These are phyloP conservation scores for Melanotaenia maccullochi DNA, from an alignment of 2,797 vertebrate species.

Conservation along the genomic window DNA sequence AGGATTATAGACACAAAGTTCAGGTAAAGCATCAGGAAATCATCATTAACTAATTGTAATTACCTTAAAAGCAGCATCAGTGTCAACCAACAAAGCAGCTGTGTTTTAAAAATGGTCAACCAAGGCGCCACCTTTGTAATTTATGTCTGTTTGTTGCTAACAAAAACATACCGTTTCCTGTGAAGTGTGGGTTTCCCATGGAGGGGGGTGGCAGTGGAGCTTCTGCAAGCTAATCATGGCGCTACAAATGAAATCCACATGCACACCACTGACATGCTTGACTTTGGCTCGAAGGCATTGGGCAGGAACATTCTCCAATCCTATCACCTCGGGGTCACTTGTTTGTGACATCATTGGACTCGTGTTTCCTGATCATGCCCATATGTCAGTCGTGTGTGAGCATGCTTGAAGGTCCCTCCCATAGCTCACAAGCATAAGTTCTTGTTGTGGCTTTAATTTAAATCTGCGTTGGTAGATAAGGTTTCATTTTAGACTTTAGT, in stretches of 20 bases:
- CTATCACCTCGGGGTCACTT: conserved; percentile 69
- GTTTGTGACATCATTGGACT: conserved; percentile 69
- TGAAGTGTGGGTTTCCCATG: conserved; percentile 58
- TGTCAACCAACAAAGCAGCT: conserved; percentile 45
- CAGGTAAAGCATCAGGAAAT: conserved; percentile 53
- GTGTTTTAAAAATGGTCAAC: conserved; percentile 60
- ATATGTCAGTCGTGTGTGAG: conserved; percentile 46
- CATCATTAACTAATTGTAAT: conserved; percentile 62
- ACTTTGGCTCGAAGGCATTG: conserved; percentile 62
- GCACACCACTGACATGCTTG: conserved; percentile 63
- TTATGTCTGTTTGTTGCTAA: conserved; percentile 72
- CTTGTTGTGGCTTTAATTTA: conserved; percentile 55
- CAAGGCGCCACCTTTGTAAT: conserved; percentile 60
- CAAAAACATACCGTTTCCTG: conserved; percentile 76
- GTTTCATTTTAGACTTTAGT: conserved; percentile 60
- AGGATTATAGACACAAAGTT: conserved; percentile 36
- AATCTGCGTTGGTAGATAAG: conserved; percentile 56
- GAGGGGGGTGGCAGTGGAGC: conserved; percentile 41
- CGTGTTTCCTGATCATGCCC: conserved; percentile 70
- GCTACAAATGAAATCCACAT: conserved; percentile 81
- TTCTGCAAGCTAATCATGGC: conserved; percentile 63
- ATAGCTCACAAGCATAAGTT: conserved; percentile 30
- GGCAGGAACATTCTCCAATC: conserved; percentile 61
- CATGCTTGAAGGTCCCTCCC: conserved; percentile 23
- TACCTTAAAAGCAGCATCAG: conserved; percentile 38